A percentile compares a stretch with the other conserved stretches of the same genome.
phyloP scores from a whole-genome alignment of 2,888 invertebrate species.

The Archips xylosteana region DNA sequence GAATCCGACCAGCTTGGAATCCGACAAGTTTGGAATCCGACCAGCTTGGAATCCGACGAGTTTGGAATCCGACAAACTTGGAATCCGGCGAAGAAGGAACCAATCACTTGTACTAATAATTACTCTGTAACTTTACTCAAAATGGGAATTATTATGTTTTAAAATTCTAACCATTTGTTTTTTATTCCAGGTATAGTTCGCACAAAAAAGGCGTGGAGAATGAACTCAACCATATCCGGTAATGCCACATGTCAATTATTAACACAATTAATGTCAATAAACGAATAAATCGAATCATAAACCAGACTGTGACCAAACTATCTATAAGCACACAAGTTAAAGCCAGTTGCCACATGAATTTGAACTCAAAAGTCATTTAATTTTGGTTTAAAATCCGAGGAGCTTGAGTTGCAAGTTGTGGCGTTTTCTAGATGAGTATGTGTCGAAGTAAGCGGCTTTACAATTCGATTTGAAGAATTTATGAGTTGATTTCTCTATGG shows the following conservation, averaged over 20 bases:
- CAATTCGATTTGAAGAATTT: background rate
- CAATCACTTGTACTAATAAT: too few relatives aligned
- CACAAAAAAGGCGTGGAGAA: background rate
- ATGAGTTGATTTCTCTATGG: background rate
- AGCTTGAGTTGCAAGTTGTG: background rate
- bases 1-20: too few relatives aligned
- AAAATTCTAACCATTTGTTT: background rate
- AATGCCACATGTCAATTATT: background rate
- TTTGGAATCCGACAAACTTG: too few relatives aligned
- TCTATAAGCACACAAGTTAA: too few relatives aligned
- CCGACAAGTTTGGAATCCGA: too few relatives aligned
- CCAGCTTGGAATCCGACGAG: too few relatives aligned
- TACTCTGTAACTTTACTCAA: too few relatives aligned
- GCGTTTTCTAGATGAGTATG: background rate
- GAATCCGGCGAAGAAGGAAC: too few relatives aligned
- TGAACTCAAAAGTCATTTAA: background rate
- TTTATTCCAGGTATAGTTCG: constrained; percentile 4
- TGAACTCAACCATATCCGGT: background rate
- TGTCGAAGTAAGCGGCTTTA: background rate
- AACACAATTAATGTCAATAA: constrained; percentile 9
- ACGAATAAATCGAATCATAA: constrained; percentile 4
- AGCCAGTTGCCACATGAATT: background rate
- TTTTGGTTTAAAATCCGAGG: background rate
- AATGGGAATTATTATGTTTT: too few relatives aligned
- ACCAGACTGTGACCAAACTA: background rate